Evolutionary conservation across 2,888 invertebrate species (phyloP).

Genomic region (Dicyrtomina minuta): DNA sequence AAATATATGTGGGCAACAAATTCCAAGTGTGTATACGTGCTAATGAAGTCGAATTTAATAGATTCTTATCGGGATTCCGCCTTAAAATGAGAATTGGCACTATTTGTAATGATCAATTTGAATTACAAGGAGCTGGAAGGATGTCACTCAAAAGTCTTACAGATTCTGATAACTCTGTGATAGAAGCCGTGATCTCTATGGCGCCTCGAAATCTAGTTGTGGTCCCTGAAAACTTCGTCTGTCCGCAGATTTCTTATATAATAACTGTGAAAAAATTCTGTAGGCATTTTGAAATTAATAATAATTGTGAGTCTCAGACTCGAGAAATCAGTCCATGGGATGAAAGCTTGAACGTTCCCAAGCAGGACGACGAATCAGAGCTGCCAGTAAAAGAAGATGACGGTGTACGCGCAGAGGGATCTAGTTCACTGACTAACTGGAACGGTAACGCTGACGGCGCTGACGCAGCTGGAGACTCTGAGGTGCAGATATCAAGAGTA

Average conservation of each 20-base stretch:
- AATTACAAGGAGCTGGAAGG: background rate
- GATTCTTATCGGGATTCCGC: background rate
- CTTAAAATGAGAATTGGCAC: conserved; percentile 10
- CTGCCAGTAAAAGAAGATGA: too few relatives aligned
- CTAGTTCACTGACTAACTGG: too few relatives aligned
- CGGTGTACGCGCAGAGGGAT: too few relatives aligned
- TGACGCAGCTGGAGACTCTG: too few relatives aligned
- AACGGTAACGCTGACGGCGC: too few relatives aligned
- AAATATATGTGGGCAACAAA: conserved; percentile 15
- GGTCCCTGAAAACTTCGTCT: background rate
- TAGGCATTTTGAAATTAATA: background rate
- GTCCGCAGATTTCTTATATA: conserved; percentile 1
- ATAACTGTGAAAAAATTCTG: background rate
- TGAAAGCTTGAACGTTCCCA: too few relatives aligned
- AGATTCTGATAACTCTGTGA: background rate
- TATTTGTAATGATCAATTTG: background rate
- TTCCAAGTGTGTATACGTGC: conserved; percentile 21
- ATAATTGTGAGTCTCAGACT: conserved; percentile 17
- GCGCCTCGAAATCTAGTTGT: background rate
- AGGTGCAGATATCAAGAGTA: too few relatives aligned
- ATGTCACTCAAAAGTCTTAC: background rate
- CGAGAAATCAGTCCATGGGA: too few relatives aligned
- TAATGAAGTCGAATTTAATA: conserved; percentile 7
- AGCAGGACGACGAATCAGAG: too few relatives aligned
- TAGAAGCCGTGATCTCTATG: background rate